Evolutionary conservation across 2,888 invertebrate genomes (phyloP).

Genomic region (Rhopalosiphum nymphaeae): DNA sequence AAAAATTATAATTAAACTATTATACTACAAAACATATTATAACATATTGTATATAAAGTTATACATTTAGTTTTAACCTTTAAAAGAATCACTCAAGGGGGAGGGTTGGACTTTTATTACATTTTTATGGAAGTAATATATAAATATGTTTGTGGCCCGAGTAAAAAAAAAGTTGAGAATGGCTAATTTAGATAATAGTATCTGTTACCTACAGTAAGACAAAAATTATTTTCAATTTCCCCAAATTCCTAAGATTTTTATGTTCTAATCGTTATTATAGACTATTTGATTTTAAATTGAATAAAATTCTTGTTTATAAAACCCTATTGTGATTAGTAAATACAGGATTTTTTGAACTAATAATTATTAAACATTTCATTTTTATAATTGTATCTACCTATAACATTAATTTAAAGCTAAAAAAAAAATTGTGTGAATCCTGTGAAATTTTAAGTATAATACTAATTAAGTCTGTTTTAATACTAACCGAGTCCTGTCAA

Average conservation of each 20-base stretch:
- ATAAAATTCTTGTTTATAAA: not conserved
- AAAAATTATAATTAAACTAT: not conserved
- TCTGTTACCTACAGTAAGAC: not conserved
- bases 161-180: not conserved
- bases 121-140: not conserved
- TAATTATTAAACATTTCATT: not conserved
- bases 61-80: not conserved
- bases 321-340: not conserved
- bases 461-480: too few relatives aligned
- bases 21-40: not conserved
- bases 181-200: not conserved
- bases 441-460: too few relatives aligned
- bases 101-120: not conserved
- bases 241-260: not conserved
- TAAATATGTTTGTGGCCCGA: not conserved
- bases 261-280: not conserved
- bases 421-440: too few relatives aligned
- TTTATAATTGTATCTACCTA: not conserved
- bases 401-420: too few relatives aligned
- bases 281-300: not conserved
- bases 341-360: not conserved
- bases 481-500: too few relatives aligned
- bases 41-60: not conserved
- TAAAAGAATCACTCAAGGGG: not conserved
- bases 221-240: not conserved